A percentile compares a stretch with the other conserved stretches of the same genome.
Conservation (phyloP, 2,888 invertebrate species). For the Steromphala cineraria region DNA sequence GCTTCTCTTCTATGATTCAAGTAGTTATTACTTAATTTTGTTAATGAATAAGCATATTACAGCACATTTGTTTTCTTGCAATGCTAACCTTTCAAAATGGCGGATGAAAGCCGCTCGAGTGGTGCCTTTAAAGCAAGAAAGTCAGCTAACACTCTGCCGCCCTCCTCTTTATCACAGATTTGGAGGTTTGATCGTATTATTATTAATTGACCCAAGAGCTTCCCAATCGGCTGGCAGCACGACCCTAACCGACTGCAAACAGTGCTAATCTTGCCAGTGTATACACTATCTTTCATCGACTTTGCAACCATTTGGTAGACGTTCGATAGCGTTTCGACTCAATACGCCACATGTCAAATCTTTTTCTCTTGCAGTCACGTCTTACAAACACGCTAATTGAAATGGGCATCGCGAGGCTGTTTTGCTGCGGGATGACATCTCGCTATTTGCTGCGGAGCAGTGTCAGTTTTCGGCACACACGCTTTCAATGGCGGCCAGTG, state of each 20-base stretch:
- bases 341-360: constrained; percentile 1
- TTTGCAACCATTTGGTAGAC: not conserved
- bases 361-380: not conserved
- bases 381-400: constrained; percentile 5
- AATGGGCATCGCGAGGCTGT: constrained; percentile 6
- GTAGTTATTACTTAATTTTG: too few species aligned
- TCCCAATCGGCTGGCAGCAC: not conserved
- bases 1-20: too few species aligned
- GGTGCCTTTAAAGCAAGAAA: too few species aligned
- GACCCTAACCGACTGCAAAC: not conserved
- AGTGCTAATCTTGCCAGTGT: not conserved
- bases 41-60: too few species aligned
- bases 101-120: too few species aligned
- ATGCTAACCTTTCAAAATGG: too few species aligned
- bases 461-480: constrained; percentile 8
- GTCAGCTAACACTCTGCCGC: too few species aligned
- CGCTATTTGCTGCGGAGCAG: constrained; percentile 2
- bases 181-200: too few species aligned
- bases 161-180: too few species aligned
- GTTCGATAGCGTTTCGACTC: not conserved
- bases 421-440: constrained; percentile 8
- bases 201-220: too few species aligned
- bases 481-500: not conserved
- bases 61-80: too few species aligned
- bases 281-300: not conserved